phyloP scores from a whole-genome alignment of 2,888 invertebrate species.

The Oeneis ivallda region DNA sequence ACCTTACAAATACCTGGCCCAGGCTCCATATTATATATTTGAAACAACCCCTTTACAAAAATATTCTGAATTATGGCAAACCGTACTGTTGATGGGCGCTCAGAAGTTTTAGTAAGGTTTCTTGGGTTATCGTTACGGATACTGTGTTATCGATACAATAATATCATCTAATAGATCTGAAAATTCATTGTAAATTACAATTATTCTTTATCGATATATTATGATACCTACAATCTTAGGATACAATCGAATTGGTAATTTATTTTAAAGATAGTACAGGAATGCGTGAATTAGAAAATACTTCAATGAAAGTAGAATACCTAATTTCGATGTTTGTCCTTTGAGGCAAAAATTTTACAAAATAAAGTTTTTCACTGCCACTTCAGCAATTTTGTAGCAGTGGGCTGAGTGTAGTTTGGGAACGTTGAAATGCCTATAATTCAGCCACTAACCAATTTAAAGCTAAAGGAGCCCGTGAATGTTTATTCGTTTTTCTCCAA shows the following conservation, averaged over 20 bases:
- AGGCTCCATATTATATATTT: too few species aligned
- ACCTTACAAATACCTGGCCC: too few species aligned
- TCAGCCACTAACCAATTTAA: slow-evolving; percentile 11
- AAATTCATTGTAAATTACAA: not conserved
- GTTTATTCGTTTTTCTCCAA: not conserved
- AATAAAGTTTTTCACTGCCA: slow-evolving; percentile 14
- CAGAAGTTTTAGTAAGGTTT: too few species aligned
- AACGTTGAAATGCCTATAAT: slow-evolving; percentile 3
- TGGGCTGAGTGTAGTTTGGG: slow-evolving; percentile 7
- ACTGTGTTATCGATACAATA: too few species aligned
- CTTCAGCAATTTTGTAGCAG: slow-evolving; percentile 2
- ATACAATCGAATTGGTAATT: too few species aligned
- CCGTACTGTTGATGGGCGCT: not conserved
- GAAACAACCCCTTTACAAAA: too few species aligned
- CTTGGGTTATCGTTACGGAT: too few species aligned
- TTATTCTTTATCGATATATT: too few species aligned
- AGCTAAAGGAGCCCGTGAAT: not conserved
- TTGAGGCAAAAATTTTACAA: not conserved
- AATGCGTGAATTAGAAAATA: not conserved
- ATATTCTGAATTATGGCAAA: not conserved
- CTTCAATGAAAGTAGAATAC: not conserved
- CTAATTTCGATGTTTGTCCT: not conserved
- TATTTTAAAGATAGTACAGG: not conserved
- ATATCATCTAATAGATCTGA: too few species aligned
- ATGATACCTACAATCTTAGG: too few species aligned